Evolutionary conservation across 2,888 invertebrate genomes (phyloP).

Genomic region (Fragum whitleyi): DNA sequence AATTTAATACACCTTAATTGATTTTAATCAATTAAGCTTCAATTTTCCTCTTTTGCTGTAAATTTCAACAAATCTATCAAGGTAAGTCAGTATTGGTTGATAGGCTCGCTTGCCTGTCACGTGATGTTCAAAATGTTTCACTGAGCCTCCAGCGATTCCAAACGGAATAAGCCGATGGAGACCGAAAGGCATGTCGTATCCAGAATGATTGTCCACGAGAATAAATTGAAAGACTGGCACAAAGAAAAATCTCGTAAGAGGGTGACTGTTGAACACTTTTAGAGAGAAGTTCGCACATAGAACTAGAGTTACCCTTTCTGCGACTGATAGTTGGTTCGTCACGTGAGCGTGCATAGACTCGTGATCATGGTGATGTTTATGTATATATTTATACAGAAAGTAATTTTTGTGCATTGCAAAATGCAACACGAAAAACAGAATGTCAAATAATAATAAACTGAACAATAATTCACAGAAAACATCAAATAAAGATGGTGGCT

Average conservation of each 20-base stretch:
- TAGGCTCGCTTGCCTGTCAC: conserved; percentile 73
- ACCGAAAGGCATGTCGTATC: conserved; percentile 81
- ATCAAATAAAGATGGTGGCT: conserved; percentile 69
- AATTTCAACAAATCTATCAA: conserved; percentile 65
- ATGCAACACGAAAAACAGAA: conserved; percentile 77
- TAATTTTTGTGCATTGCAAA: conserved; percentile 73
- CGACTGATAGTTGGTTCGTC: conserved; percentile 78
- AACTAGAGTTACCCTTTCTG: conserved; percentile 74
- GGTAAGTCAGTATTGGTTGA: conserved; percentile 80
- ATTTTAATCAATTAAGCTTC: background rate
- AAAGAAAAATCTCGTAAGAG: conserved; percentile 77
- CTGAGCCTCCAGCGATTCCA: conserved; percentile 74
- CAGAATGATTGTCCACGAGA: conserved; percentile 79
- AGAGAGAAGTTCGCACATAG: conserved; percentile 79
- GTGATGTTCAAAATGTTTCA: conserved; percentile 78
- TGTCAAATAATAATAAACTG: conserved; percentile 76
- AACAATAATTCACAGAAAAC: conserved; percentile 70
- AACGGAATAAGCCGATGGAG: conserved; percentile 76
- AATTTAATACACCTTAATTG: too few relatives aligned
- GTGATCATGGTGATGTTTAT: conserved; percentile 80
- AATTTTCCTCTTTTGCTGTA: background rate
- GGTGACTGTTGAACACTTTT: conserved; percentile 76
- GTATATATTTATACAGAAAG: conserved; percentile 76
- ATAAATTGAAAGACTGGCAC: conserved; percentile 77
- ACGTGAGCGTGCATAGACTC: conserved; percentile 75